Base-by-base conservation (phyloP, 1,140 invertebrate species). In the Eueides isabella region DNA sequence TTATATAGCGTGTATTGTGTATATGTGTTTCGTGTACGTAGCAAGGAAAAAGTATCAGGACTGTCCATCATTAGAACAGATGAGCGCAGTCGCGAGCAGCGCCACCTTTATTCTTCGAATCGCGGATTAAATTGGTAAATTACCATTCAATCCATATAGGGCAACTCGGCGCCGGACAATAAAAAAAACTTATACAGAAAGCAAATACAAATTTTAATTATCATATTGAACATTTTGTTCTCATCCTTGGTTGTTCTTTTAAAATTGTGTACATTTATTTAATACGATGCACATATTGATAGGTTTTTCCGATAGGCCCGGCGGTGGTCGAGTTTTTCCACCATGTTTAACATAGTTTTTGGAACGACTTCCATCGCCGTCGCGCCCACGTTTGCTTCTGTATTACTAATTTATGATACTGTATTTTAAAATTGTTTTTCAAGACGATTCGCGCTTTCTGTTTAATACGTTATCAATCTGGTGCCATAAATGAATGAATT, bases 161-260 rank as follows among this genome's bases (percentile, higher is more conserved):
- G 86, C 64, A 82, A 81, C 74, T 75, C 76, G 88, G 85, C 85
- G 88, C 87, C 89, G 80, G 67, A 71, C 72, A 16, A 68, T 74
- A 72, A 88, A 92, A 48, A 92, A 91, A 77, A 38, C 35, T 77
- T 74, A 80, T 73, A 72, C 78, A 77, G 72, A 72, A 89, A 90
- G 85, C 90, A 90, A 92, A 89, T 83, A 90, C 89, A 89, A 90
- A 90, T 92, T 92, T 91, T 85, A 91, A 91, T 91, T 90, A 91
- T 91, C 87, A 90, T 90, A 83, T 86, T 86, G 84, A 87, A 85
- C 80, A 82, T 88, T 91, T 89, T 87, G 86, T 91, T 88, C 74
- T 87, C 80, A 84, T 87, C 78, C 76, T 76, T 80, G 80, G 84
- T 85, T 90, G 85, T 89, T 83, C 86, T 84, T 87, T 85, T 82